Evolutionary conservation across 2,113 vertebrate genomes (phyloP).

Genomic region (Oncorhynchus tshawytscha): DNA sequence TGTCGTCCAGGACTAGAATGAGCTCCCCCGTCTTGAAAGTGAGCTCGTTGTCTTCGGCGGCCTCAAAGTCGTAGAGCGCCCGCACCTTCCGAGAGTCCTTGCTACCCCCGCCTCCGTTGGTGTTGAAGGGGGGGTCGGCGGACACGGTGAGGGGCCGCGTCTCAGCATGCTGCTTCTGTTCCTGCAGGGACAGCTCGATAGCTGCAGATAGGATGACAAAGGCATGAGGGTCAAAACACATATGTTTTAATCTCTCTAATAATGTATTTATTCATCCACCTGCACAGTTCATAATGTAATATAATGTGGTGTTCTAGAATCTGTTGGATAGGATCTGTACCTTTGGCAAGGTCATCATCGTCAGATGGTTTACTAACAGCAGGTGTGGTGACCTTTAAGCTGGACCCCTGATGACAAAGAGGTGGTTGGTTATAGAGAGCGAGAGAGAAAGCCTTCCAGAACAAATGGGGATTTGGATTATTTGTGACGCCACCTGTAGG

Average conservation of each 20-base stretch:
- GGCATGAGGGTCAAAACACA: not conserved
- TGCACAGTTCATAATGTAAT: not conserved
- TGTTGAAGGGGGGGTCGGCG: slow-evolving; percentile 73
- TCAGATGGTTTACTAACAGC: slow-evolving; percentile 75
- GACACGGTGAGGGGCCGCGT: slow-evolving; percentile 78
- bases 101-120: slow-evolving; percentile 47
- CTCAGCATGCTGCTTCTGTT: slow-evolving; percentile 89
- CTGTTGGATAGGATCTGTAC: slow-evolving; percentile 57
- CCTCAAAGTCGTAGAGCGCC: slow-evolving; percentile 98
- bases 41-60: slow-evolving; percentile 95
- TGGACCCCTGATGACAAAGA: slow-evolving; percentile 72
- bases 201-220: slow-evolving; percentile 66
- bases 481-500: slow-evolving; percentile 39
- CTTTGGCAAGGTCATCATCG: slow-evolving; percentile 96
- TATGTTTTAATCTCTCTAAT: too few relatives aligned
- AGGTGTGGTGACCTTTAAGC: slow-evolving; percentile 75
- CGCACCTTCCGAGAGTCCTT: slow-evolving; percentile 84
- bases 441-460: not conserved
- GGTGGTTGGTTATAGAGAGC: slow-evolving; percentile 11
- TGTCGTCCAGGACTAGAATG: slow-evolving; percentile 93
- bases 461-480: not conserved
- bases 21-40: slow-evolving; percentile 95
- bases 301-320: not conserved
- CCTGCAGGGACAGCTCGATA: slow-evolving; percentile 95
- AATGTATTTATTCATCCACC: not conserved